Percentiles rank a stretch among this genome's conserved stretches.
Conservation (phyloP, 1,140 invertebrate genomes). For the Linepithema humile region DNA sequence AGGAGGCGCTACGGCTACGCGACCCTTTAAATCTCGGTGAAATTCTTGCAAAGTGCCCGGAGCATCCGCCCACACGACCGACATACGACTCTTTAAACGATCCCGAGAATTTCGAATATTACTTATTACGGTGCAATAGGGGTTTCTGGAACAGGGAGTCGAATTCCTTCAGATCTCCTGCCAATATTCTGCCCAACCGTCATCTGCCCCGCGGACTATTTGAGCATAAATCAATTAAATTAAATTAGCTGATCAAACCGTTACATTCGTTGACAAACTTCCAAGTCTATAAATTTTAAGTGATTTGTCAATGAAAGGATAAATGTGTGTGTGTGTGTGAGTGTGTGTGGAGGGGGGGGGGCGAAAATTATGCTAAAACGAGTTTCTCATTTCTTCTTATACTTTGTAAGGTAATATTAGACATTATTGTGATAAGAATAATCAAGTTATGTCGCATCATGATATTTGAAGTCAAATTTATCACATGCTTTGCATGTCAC, state of each 20-base stretch:
- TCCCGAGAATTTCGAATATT: neutral
- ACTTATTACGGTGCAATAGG: conserved; percentile 17
- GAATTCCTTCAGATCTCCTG: neutral
- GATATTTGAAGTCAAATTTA: no score
- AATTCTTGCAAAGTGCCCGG: conserved; percentile 11
- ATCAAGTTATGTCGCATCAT: no score
- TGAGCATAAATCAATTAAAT: neutral
- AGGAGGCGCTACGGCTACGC: neutral
- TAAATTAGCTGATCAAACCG: neutral
- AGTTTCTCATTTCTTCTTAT: no score
- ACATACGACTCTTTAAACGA: conserved; percentile 19
- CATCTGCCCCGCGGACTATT: neutral
- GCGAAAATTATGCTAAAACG: no score
- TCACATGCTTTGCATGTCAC: neutral
- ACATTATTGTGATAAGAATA: no score
- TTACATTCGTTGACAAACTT: neutral
- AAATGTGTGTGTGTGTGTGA: no score
- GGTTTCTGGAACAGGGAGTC: neutral
- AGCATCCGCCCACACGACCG: neutral
- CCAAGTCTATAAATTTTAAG: neutral
- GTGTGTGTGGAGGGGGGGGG: no score
- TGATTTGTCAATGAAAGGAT: neutral
- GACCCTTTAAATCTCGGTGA: conserved; percentile 45
- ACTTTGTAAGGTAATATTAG: no score
- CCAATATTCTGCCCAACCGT: neutral